Evolutionary conservation across 2,888 invertebrate genomes (phyloP), one percentile per base, ranked within the genome.

Genomic region (Neoaliturus tenellus): DNA sequence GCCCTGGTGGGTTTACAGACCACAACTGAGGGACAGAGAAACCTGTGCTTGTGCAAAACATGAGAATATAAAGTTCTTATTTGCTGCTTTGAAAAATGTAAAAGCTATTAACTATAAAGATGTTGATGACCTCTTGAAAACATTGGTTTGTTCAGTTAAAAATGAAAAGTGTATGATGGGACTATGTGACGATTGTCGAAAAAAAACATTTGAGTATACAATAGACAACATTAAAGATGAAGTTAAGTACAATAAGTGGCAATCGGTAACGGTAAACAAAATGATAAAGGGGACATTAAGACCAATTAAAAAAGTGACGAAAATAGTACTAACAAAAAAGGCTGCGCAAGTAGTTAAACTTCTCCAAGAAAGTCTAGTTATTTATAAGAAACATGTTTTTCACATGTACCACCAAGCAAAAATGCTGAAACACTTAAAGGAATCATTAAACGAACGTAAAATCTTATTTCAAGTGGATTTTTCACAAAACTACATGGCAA

Each of bases 1-100:
- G 14, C 51, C 51, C 5, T 51, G 44, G 10, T 75, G 75, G 41
- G 75, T 75, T 8, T 25, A 44, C 3, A n/a, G 31, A 5, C 75
- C 75, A 10, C 44, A 75, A 75, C n/a, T 14, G n/a, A n/a, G 35
- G 25, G 48, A 75, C 51, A 10, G 48, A 23, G 75, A 75, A 25
- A 75, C 75, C 14, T 75, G 75, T 75, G 75, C 44, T 20, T 75
- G 41, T n/a, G 25, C 48, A 31, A 75, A 1, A 4, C 75, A 75
- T 23, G 20, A 31, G 25, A 75, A 75, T 28, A 12, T 44, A 12
- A 17, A 28, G n/a, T 75, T 75, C 20, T 23, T 75, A 14, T 44
- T 75, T 44, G 14, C 20, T 41, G 14, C 28, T 23, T 48, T 75
- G 48, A 75, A 25, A 41, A 33, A 6, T 48, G 20, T 6, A 75